Percentiles rank a stretch among this genome's conserved stretches.
Conservation (phyloP, 2,888 invertebrate genomes). For the Spicauda simplicius region DNA sequence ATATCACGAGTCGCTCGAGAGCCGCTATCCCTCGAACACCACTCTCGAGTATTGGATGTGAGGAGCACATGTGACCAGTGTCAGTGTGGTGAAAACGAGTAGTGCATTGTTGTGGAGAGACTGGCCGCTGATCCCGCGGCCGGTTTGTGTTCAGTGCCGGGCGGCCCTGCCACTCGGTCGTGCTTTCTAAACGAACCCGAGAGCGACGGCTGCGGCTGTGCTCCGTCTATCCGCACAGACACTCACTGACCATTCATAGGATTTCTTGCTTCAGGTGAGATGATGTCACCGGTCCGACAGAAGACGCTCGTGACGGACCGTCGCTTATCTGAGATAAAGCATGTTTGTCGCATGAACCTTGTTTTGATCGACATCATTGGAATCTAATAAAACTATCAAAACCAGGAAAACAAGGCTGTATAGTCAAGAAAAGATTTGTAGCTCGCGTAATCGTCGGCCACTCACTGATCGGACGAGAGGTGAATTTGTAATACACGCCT, state of each 20-base stretch:
- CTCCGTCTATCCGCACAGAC: conserved; percentile 28
- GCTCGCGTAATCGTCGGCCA: conserved; percentile 13
- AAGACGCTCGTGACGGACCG: conserved; percentile 2
- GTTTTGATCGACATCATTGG: not conserved
- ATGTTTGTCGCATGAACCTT: conserved; percentile 5
- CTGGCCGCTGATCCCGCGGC: conserved; percentile 61
- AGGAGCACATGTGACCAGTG: conserved; percentile 41
- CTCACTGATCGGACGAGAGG: conserved; percentile 10
- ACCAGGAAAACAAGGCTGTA: conserved; percentile 7
- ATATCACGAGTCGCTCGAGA: conserved; percentile 50
- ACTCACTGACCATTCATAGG: conserved; percentile 5
- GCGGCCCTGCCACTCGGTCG: conserved; percentile 51
- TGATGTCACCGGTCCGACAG: conserved; percentile 23
- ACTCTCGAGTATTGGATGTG: conserved; percentile 40
- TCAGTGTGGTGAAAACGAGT: conserved; percentile 46
- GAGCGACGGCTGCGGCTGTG: conserved; percentile 44
- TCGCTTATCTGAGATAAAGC: conserved; percentile 13
- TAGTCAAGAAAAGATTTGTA: conserved; percentile 17
- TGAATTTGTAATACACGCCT: conserved; percentile 10
- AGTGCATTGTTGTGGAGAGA: conserved; percentile 60
- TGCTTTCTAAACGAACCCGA: conserved; percentile 65
- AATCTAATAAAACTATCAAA: conserved; percentile 1
- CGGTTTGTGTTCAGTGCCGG: conserved; percentile 55
- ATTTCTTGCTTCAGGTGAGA: conserved; percentile 55
- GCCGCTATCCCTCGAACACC: conserved; percentile 52